Conservation (phyloP, 2,113 vertebrate genomes). For the Butorides virescens region DNA sequence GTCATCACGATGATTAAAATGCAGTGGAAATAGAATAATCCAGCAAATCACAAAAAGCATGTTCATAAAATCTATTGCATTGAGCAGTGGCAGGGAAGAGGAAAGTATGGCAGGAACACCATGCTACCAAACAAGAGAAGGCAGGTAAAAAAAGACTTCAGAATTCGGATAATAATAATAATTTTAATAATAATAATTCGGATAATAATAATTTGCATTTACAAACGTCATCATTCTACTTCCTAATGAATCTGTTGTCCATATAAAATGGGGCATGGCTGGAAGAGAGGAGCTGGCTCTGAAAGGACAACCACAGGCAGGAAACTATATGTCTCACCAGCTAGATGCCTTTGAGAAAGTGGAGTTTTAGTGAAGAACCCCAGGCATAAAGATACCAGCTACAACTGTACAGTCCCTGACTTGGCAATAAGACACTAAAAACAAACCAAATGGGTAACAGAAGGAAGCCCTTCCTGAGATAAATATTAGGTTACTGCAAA, state of each 20-base stretch:
- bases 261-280: background rate
- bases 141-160: background rate
- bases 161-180: background rate
- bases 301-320: background rate
- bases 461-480: background rate
- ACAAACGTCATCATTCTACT: background rate
- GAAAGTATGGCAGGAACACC: background rate
- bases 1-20: constrained; percentile 64
- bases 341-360: background rate
- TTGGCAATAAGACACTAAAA: background rate
- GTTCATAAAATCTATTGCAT: background rate
- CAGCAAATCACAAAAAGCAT: constrained; percentile 16
- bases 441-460: background rate
- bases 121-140: background rate
- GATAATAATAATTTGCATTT: background rate
- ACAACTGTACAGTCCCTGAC: background rate
- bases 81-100: background rate
- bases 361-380: background rate
- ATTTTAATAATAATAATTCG: too few species aligned
- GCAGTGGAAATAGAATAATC: constrained; percentile 57
- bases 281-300: background rate
- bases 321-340: background rate
- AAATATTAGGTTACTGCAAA: background rate
- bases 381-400: background rate
- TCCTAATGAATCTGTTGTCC: background rate